phyloP scores from a whole-genome alignment of 2,113 vertebrate species.

The Murina feae region DNA sequence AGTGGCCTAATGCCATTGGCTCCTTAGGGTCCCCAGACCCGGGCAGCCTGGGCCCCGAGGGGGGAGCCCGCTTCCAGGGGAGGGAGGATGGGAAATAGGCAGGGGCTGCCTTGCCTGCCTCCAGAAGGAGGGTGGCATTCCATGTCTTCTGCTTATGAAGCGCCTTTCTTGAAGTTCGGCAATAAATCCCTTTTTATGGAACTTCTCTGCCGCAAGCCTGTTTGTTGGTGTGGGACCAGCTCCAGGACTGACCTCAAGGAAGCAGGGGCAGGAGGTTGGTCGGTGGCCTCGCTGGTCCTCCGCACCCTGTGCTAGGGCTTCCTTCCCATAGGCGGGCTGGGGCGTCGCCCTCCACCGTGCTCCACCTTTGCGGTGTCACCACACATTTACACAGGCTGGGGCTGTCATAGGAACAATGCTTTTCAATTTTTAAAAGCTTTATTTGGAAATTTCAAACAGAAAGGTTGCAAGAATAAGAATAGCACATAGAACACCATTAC shows the following conservation, averaged over 20 bases:
- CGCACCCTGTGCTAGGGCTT: background rate
- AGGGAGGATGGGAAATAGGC: background rate
- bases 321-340: background rate
- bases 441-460: constrained; percentile 14
- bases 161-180: constrained; percentile 74
- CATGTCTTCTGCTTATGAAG: constrained; percentile 74
- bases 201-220: constrained; percentile 42
- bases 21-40: background rate
- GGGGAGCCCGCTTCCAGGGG: background rate
- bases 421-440: background rate
- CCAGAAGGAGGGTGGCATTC: constrained; percentile 24
- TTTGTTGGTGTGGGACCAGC: constrained; percentile 55
- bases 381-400: background rate
- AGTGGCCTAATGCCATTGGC: background rate
- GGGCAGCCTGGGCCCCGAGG: background rate
- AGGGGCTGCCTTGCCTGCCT: constrained; percentile 48
- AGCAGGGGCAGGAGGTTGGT: background rate
- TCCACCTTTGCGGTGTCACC: background rate
- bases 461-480: background rate
- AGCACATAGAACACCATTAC: background rate
- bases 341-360: background rate
- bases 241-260: background rate
- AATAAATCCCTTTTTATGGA: constrained; percentile 79
- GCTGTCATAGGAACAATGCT: background rate
- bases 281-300: background rate